Evolutionary conservation across 2,113 vertebrate species (phyloP).

Genomic region (Prionailurus viverrinus): DNA sequence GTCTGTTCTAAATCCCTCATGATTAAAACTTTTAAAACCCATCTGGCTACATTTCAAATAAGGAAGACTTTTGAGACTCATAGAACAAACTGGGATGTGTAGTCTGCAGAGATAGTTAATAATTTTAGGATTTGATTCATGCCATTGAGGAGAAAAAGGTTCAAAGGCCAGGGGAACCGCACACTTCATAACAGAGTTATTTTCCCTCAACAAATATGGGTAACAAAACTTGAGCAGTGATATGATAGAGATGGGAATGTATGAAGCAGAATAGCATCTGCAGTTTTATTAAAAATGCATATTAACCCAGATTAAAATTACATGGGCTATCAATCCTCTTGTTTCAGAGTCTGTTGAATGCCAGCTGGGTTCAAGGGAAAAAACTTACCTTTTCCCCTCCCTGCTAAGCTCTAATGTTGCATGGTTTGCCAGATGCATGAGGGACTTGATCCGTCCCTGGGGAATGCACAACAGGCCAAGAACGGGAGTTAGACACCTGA

Average conservation of each 20-base stretch:
- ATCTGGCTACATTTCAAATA: not conserved
- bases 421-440: not conserved
- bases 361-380: not conserved
- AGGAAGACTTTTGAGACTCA: not conserved
- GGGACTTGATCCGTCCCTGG: slow-evolving; percentile 13
- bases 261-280: not conserved
- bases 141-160: not conserved
- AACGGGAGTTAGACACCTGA: not conserved
- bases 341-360: slow-evolving; percentile 39
- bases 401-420: not conserved
- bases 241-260: not conserved
- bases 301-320: slow-evolving; percentile 48
- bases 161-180: not conserved
- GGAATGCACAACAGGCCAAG: not conserved
- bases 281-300: slow-evolving; percentile 24
- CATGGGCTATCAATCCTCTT: not conserved
- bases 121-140: slow-evolving; percentile 6
- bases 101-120: slow-evolving; percentile 27
- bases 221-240: not conserved
- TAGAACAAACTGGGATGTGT: not conserved
- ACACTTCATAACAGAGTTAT: not conserved
- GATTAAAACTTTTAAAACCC: not conserved
- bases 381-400: not conserved
- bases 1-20: not conserved
- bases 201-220: not conserved